phyloP scores from a whole-genome alignment of 2,797 vertebrate genomes.

The Notolepis coatsorum region DNA sequence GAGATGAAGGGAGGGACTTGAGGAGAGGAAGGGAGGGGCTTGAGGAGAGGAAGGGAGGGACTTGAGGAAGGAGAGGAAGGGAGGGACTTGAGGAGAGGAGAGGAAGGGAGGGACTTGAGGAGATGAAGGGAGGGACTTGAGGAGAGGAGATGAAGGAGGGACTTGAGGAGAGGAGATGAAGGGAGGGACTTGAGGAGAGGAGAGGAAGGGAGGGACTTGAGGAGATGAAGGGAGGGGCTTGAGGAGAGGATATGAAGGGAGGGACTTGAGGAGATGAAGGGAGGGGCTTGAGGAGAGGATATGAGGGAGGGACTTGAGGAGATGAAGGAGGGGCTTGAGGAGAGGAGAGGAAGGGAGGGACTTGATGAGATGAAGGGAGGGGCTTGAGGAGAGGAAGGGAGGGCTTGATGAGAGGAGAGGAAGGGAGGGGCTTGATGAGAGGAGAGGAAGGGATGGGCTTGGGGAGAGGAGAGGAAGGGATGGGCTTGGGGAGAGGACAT shows the following conservation, averaged over 20 bases:
- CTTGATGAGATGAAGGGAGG: constrained; percentile 7
- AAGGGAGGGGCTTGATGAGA: not conserved
- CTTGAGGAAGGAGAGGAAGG: no score
- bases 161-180: constrained; percentile 57
- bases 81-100: not conserved
- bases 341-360: constrained; percentile 6
- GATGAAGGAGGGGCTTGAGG: not conserved
- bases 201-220: constrained; percentile 41
- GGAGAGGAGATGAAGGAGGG: constrained; percentile 40
- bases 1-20: no score
- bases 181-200: constrained; percentile 9
- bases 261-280: constrained; percentile 45
- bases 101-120: not conserved
- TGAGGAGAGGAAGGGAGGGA: no score
- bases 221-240: constrained; percentile 4
- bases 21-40: no score
- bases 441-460: constrained; percentile 13
- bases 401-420: not conserved
- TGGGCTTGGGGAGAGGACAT: constrained; percentile 11
- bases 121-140: constrained; percentile 13
- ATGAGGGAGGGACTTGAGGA: not conserved
- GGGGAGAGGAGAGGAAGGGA: constrained; percentile 3
- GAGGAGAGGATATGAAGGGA: constrained; percentile 36
- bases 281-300: not conserved
- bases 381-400: constrained; percentile 2